Percentiles rank a stretch among this genome's conserved stretches.
Conservation (phyloP, 2,113 vertebrate species). For the Hystrix cristata region DNA sequence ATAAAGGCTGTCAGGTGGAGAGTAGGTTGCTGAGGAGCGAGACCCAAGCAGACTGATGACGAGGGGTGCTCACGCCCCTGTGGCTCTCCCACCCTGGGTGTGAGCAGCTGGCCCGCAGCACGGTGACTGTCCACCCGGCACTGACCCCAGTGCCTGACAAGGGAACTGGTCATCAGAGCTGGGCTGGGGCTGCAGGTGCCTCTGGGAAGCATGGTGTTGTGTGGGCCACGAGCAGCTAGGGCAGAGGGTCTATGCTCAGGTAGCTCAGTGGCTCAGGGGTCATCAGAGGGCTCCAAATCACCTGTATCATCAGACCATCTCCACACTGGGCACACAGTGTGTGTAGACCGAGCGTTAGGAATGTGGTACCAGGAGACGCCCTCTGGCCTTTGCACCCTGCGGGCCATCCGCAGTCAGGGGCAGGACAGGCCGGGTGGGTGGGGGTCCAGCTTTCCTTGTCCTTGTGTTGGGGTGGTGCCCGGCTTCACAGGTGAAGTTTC, state of each 20-base stretch:
- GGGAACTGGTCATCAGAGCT: neutral
- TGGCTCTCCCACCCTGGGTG: neutral
- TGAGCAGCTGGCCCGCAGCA: neutral
- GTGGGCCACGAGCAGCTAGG: neutral
- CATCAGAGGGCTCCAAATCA: neutral
- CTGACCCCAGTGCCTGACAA: neutral
- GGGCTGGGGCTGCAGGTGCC: neutral
- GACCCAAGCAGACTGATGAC: fast-evolving
- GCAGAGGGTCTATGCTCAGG: neutral
- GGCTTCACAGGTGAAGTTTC: neutral
- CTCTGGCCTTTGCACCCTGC: neutral
- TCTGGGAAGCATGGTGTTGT: too few relatives aligned
- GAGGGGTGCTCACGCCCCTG: neutral
- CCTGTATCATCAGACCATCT: neutral
- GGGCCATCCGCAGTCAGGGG: neutral
- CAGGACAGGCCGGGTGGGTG: neutral
- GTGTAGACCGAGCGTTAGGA: neutral
- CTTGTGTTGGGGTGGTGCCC: neutral
- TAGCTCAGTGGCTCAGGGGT: fast-evolving
- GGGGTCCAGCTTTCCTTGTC: neutral
- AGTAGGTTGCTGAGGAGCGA: fast-evolving
- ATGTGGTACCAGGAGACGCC: neutral
- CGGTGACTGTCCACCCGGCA: neutral
- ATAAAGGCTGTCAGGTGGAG: fast-evolving
- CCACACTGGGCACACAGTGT: neutral